Evolutionary conservation across 2,888 invertebrate species (phyloP).

Genomic region (Diarsia mendica): DNA sequence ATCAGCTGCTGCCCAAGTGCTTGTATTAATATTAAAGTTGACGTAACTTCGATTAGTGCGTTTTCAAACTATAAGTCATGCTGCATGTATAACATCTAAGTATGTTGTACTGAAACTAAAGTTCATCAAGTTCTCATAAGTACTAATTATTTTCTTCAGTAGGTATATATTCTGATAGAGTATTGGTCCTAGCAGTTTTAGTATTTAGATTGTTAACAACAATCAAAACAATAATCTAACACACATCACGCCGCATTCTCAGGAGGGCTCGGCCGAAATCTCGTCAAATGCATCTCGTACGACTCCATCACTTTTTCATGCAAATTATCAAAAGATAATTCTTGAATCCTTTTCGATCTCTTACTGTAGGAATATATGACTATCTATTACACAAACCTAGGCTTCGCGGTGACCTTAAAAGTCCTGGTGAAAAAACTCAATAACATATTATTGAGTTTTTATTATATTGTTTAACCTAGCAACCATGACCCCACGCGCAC

Average conservation of each 20-base stretch:
- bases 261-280: no score
- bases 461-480: background rate
- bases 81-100: background rate
- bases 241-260: no score
- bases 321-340: no score
- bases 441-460: no score
- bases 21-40: background rate
- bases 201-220: no score
- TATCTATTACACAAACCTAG: no score
- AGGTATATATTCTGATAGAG: background rate
- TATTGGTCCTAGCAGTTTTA: background rate
- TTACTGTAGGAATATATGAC: no score
- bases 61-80: background rate
- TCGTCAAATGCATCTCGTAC: no score
- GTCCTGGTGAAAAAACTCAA: no score
- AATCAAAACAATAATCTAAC: no score
- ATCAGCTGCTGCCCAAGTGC: background rate
- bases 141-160: slow-evolving; percentile 1
- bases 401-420: background rate
- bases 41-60: background rate
- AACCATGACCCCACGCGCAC: background rate
- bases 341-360: no score
- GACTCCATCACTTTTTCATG: no score
- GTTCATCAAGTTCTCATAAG: background rate
- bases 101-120: slow-evolving; percentile 10